These are phyloP conservation scores for Orthonychiurus folsomi DNA, from an alignment of 2,888 invertebrate genomes.

Conservation along the genomic window DNA sequence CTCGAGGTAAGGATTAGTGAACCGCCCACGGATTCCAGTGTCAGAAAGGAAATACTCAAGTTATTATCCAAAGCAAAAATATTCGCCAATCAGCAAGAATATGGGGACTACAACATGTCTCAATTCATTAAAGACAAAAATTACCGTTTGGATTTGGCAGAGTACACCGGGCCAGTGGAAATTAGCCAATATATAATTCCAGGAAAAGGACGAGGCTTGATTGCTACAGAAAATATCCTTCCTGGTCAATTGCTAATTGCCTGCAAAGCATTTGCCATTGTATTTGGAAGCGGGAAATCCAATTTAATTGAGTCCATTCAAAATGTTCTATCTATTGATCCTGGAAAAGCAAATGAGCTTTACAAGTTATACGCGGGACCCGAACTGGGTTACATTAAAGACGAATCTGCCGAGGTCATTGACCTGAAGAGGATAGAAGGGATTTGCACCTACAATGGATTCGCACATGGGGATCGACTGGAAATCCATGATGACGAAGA, in stretches of 20 bases:
- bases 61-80: neutral
- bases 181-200: neutral
- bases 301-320: neutral
- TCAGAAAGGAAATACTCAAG: neutral
- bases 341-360: neutral
- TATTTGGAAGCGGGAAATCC: neutral
- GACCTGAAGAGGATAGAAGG: neutral
- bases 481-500: neutral
- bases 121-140: neutral
- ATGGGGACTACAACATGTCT: neutral
- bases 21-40: neutral
- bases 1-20: conserved; percentile 3
- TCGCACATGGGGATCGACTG: neutral
- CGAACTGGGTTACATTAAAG: neutral
- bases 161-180: conserved; percentile 1
- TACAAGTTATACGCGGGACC: conserved; percentile 13
- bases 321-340: neutral
- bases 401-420: neutral
- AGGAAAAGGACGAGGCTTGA: conserved; percentile 2
- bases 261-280: neutral
- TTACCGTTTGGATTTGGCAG: neutral
- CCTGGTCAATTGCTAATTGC: neutral
- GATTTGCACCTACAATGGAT: conserved; percentile 4
- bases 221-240: neutral
- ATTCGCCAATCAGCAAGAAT: neutral